Percentiles rank a stretch among this genome's conserved stretches.
Conservation (phyloP, 2,797 vertebrate genomes). For the Pangasius macronema region DNA sequence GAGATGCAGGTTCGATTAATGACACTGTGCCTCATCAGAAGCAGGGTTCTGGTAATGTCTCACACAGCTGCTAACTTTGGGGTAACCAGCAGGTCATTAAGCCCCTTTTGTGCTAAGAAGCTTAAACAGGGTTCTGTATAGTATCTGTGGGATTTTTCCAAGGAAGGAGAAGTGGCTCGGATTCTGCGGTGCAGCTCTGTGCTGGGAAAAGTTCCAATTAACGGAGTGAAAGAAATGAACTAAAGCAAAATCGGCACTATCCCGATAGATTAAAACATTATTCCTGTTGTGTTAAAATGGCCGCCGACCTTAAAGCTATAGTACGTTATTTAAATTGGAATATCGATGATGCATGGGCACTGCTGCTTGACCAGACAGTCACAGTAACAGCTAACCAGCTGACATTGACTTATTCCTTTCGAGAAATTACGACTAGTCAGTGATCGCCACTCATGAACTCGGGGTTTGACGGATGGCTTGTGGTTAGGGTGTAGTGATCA, state of each 20-base stretch:
- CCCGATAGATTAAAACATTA: background rate
- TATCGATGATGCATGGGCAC: background rate
- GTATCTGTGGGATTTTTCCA: background rate
- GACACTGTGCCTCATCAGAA: background rate
- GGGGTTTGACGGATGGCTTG: no score
- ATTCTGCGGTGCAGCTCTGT: no score
- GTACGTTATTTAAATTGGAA: background rate
- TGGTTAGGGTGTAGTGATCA: background rate
- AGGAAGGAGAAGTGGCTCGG: background rate
- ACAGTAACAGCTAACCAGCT: background rate
- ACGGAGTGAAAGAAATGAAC: background rate
- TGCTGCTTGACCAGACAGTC: background rate
- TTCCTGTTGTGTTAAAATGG: background rate
- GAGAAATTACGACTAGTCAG: no score
- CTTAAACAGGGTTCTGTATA: slow-evolving; percentile 46
- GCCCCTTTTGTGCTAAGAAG: slow-evolving; percentile 69
- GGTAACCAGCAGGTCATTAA: slow-evolving; percentile 69
- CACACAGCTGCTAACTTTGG: background rate
- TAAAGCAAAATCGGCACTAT: background rate
- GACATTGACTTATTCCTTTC: no score
- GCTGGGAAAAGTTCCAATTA: background rate
- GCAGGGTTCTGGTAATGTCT: background rate
- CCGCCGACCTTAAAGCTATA: background rate
- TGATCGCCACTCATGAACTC: no score
- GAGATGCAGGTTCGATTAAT: background rate